phyloP scores from a whole-genome alignment of 2,797 vertebrate species.

The Enteromius fasciolatus region DNA sequence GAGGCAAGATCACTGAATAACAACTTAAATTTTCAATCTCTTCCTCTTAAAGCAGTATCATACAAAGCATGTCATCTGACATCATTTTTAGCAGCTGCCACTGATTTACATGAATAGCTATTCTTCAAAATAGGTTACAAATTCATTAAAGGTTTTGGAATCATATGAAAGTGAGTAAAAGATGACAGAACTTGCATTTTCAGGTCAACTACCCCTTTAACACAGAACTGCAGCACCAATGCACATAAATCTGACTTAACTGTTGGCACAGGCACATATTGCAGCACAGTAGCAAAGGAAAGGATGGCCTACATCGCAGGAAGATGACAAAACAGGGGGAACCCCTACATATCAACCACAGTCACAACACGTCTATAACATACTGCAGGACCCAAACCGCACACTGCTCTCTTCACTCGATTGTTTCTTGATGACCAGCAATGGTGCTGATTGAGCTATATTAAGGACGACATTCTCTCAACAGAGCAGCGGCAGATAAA shows the following conservation, averaged over 20 bases:
- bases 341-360: conserved; percentile 7
- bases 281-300: conserved; percentile 19
- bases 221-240: conserved; percentile 26
- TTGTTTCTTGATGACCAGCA: conserved; percentile 14
- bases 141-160: neutral
- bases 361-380: conserved; percentile 7
- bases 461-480: conserved; percentile 14
- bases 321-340: conserved; percentile 13
- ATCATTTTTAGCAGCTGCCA: neutral
- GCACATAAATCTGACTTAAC: conserved; percentile 18
- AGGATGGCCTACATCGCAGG: conserved; percentile 30
- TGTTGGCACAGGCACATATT: conserved; percentile 21
- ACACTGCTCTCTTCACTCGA: neutral
- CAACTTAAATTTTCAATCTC: neutral
- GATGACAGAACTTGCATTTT: neutral
- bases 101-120: neutral
- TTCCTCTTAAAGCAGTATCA: neutral
- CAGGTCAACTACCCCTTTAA: conserved; percentile 17
- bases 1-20: neutral
- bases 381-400: conserved; percentile 2
- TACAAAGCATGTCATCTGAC: neutral
- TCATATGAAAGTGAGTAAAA: neutral
- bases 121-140: neutral
- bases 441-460: neutral
- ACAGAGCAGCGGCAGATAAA: conserved; percentile 6